Base-by-base conservation (phyloP, 2,888 invertebrate species). In the Lamellibrachia columna region DNA sequence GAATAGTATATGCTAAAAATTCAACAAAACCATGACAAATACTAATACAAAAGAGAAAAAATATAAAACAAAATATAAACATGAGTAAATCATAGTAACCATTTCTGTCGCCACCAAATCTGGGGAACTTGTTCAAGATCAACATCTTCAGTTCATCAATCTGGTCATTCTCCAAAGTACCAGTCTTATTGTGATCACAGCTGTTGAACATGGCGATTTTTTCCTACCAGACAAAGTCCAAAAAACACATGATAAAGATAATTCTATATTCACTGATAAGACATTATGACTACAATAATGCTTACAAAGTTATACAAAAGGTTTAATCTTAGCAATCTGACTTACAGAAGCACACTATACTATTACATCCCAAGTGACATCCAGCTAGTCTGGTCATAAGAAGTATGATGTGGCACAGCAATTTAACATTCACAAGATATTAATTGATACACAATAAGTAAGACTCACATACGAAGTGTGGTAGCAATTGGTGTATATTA, bases 91-190 rank as follows among this genome's bases (percentile, higher is more conserved):
- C 15, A 15, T 75, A 28, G 52, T 52, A 22, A 93, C 92, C 93
- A 58, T 22, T 52, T 22, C 90, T 91, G 55, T 91, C 92, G 52
- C 58, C n/a, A 7, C 93, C 93, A 53, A 93, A 60, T 92, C 93
- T 93, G 22, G 91, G 91, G 58, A 93, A 93, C 28, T 58, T 52
- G 52, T 40, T 22, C 90, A 93, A 93, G 3, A 93, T 55, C 92
- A 53, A 15, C 40, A 90, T 58, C 55, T 92, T 92, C 58, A 93
- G 91, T n/a, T 22, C 58, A 8, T 22, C 90, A 22, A 93, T 91
- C 58, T 93, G 93, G 53, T 91, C 91, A 52, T 53, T 15, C 15
- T 92, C 91, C 52, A 93, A 92, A 15, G n/a, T 91, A n/a, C 90
- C 91, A 91, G 53, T 93, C 52, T 92, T 58, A 40, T 92, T 92